Evolutionary conservation across 2,797 vertebrate species (phyloP), one percentile per base, ranked within the genome.

Genomic region (Clarias pachynema): DNA sequence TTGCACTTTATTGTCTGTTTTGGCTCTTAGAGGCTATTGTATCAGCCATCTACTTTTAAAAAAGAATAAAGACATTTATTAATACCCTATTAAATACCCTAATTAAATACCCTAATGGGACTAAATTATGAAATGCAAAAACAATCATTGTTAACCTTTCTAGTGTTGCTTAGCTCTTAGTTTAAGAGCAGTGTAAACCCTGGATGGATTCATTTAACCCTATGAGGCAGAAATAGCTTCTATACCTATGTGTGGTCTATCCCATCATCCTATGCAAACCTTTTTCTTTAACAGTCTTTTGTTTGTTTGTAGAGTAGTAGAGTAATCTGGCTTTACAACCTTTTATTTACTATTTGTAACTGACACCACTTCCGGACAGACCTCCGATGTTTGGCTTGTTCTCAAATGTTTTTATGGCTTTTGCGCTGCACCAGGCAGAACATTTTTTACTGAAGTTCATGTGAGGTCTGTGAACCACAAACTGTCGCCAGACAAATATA

Each of bases 331-430:
- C 40, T 20, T 7, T 62, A 74, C 69, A 34, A 44, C 49, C 65
- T 80, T 82, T 77, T 81, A 77, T 82, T 59, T 59, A 74, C 79
- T 59, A 49, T 37, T 68, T 79, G 83, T 78, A 79, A 84, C 22
- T 14, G 40, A 40, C 59, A 62, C 60, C 37, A 29, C 12, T 44
- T 26, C 37, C 68, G 34, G 63, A 75, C 15, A 3, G 18, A 56
- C 20, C 37, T 56, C 6, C 53, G 59, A 59, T 44, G 57, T 60
- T 65, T n/a, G 37, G 65, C 31, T 5, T 14, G 1, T 84, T 72
- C 37, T 72, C 37, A 6, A 18, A 72, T 44, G 57, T 20, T 40
- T 20, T 79, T 24, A 40, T 22, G 16, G 40, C 15, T 62, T 63
- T 53, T 56, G 26, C 60, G 57, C 22, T 40, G 53, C 49, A 37